Evolutionary conservation across 2,113 vertebrate species (phyloP), one percentile per base, ranked within the genome.

Genomic region (Notarius lentiginosus): DNA sequence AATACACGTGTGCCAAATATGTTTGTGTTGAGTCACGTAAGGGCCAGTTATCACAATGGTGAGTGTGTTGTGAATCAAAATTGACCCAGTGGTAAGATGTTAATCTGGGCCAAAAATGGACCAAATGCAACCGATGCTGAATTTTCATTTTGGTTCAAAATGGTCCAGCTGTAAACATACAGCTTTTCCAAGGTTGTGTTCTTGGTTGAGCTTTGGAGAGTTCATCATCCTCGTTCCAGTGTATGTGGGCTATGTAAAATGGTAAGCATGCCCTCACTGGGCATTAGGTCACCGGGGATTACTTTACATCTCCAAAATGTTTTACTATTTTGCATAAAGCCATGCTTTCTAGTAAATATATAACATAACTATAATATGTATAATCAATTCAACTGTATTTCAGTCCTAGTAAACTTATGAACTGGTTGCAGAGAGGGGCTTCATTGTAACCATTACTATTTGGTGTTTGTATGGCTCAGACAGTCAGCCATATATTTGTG

Each of bases 331-430:
- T 66, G 65, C 65, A 66, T 27, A 66, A 66, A 27, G n/a, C n/a
- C 27, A 12, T 66, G 4, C 15, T 72, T 34, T 41, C 15, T 41
- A 11, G 70, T 22, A 49, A 47, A 49, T 0, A 49, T 75, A 41
- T 66, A 53, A 66, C 61, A 68, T 49, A n/a, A 66, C 17, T 66
- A 53, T 41, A 41, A 41, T 41, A 51, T n/a, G 47, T 51, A 10
- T 82, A 63, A 61, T 63, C 47, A 80, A 70, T 81, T 81, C 24
- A 68, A 22, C 30, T 77, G 47, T 73, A 83, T 76, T 63, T 82
- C 27, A 24, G 11, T 68, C 20, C 22, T 85, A 68, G 12, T 70
- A 41, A 83, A 41, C 55, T 11, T 61, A 79, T 27, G 12, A 51
- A 84, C 51, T 72, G 61, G 68, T 77, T 34, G 72, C 8, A 63